Evolutionary conservation across 1,140 invertebrate genomes (phyloP), one percentile per base, ranked within the genome.

Genomic region (Diorhabda sublineata): DNA sequence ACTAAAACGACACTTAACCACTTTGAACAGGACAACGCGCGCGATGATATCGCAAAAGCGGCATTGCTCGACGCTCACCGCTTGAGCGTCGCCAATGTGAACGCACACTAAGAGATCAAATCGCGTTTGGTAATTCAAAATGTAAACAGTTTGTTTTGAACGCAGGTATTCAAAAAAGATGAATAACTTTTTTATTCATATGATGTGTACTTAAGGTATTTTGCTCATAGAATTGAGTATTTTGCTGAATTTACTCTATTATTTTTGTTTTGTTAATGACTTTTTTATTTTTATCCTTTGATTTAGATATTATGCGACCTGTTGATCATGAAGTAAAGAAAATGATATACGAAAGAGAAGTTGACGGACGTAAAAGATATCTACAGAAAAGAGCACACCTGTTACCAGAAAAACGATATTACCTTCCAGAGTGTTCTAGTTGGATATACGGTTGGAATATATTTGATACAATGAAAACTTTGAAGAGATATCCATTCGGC

Each of bases 361-460:
- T 73, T 42, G 73, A 75, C 52, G 77, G 77, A 4, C 63, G 78
- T 42, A 52, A 43, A 42, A 71, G 74, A 67, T 81, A 80, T 64
- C 66, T 80, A 11, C 67, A 74, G 2, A 59, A 71, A 69, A 64
- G 80, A 52, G 57, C 72, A 11, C 73, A 78, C 66, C 26, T 77
- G 9, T 71, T 80, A 42, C 80, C 80, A 0, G 74, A 80, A 67
- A 67, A 77, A 3, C 66, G 77, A 60, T 81, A 77, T 66, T 79
- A 80, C 68, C 80, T 77, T 69, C 77, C 73, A 8, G 80, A 81
- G 72, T 75, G 73, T 6, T 68, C 70, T 2, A 77, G 73, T 68
- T 81, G 75, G 63, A 62, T 67, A 5, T 80, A 81, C 57, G 80
- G 80, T 4, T 81, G 80, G 80, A 72, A 77, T 11, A 78, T 78